Conservation (phyloP, 2,888 invertebrate genomes). For the Brachypalpus laphriformis region DNA sequence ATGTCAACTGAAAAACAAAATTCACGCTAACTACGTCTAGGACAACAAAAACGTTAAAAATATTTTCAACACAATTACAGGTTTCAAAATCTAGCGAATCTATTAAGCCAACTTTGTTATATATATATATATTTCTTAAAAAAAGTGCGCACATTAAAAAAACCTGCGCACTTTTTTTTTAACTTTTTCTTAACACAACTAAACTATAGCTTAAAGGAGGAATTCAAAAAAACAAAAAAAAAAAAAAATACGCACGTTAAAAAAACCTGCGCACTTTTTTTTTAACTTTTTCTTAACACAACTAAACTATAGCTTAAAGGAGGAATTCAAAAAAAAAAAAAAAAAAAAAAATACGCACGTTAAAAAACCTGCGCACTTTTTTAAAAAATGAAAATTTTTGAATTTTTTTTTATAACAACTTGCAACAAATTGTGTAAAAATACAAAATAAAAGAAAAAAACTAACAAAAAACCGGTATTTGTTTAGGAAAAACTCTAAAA, state of each 20-base stretch:
- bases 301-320: not conserved
- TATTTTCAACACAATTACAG: too few relatives aligned
- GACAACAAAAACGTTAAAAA: not conserved
- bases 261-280: too few relatives aligned
- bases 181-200: too few relatives aligned
- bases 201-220: not conserved
- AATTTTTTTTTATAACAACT: not conserved
- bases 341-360: too few relatives aligned
- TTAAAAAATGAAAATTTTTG: not conserved
- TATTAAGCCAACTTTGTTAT: too few relatives aligned
- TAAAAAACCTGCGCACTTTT: not conserved
- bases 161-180: too few relatives aligned
- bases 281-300: too few relatives aligned
- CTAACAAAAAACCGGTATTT: not conserved
- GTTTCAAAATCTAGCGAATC: too few relatives aligned
- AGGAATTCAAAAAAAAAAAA: not conserved
- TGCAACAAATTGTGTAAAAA: not conserved
- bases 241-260: too few relatives aligned
- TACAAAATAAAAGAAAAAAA: not conserved
- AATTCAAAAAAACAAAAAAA: not conserved
- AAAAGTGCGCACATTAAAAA: too few relatives aligned
- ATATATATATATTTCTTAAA: too few relatives aligned
- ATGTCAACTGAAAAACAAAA: slow-evolving; percentile 12
- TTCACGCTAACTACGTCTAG: not conserved
- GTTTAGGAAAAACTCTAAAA: not conserved